Evolutionary conservation across 2,113 vertebrate genomes (phyloP), one percentile per base, ranked within the genome.

Genomic region (Herpetotheres cachinnans): DNA sequence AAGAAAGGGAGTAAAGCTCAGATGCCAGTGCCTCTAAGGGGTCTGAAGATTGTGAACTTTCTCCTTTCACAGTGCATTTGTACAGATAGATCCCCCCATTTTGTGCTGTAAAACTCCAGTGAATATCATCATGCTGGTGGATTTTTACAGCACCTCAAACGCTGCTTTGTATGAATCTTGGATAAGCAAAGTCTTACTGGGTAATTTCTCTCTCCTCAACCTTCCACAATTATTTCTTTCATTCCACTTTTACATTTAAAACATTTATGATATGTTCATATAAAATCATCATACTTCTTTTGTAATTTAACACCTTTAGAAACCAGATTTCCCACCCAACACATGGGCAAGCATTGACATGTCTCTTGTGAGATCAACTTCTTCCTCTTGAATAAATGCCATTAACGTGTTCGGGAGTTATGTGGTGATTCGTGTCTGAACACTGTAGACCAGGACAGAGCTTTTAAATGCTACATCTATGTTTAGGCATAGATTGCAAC

Each of bases 401-500:
- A 34, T 22, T 22, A 58, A 20, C 0, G 0, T 27, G 40, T 4
- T 77, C 81, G 69, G 34, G 50, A 85, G 77, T n/a, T 30, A 25
- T 9, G 13, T 27, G 26, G 54, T 82, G 84, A 80, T 73, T 77
- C 36, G 29, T 8, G 49, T 42, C 89, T 77, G 70, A 93, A 66
- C 38, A 5, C 38, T 27, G 36, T 7, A 73, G 69, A 46, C 54
- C 54, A 82, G 61, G 62, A 62, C 40, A 55, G 46, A 81, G 38
- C 19, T 65, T 63, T 56, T 30, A 55, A 82, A 85, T 29, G 32
- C 21, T 55, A 13, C 82, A 56, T 46, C 62, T 79, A 59, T 87
- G 9, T 83, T 94, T 73, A 86, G 74, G 54, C 82, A 82, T 5
- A 72, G 90, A 90, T 93, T 73, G 54, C 61, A 80, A 21, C 54